These are phyloP conservation scores for Aleiodes testaceus DNA, from an alignment of 2,888 invertebrate genomes.

Conservation along the genomic window DNA sequence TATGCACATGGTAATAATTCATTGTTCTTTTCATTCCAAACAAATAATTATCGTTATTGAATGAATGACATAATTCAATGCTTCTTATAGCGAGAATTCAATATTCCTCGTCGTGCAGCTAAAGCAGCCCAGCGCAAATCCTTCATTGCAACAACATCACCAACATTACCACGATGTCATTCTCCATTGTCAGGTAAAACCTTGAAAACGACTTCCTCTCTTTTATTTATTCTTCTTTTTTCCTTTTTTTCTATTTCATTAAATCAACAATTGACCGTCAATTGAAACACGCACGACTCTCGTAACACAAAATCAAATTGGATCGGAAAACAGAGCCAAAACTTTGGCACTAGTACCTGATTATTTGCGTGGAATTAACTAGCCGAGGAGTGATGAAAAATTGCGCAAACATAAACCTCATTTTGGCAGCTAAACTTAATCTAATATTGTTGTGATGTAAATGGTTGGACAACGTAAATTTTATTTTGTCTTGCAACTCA, in stretches of 20 bases:
- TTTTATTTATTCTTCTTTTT: not conserved
- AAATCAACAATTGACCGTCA: slow-evolving; percentile 29
- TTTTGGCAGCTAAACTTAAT: slow-evolving; percentile 26
- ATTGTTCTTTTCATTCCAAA: not conserved
- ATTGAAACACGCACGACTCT: slow-evolving; percentile 9
- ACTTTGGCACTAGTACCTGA: slow-evolving; percentile 37
- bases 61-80: not conserved
- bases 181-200: slow-evolving; percentile 81
- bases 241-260: slow-evolving; percentile 8
- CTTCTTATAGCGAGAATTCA: slow-evolving; percentile 68
- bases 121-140: slow-evolving; percentile 82
- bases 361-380: slow-evolving; percentile 29
- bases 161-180: slow-evolving; percentile 84
- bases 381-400: slow-evolving; percentile 46
- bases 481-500: slow-evolving; percentile 40
- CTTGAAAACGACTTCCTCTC: slow-evolving; percentile 39
- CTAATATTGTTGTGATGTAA: slow-evolving; percentile 23
- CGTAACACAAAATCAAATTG: slow-evolving; percentile 46
- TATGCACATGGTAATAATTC: slow-evolving; percentile 78
- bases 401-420: slow-evolving; percentile 50
- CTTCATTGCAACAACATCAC: slow-evolving; percentile 84
- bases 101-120: slow-evolving; percentile 75
- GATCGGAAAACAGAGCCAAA: slow-evolving; percentile 43
- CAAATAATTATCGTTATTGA: slow-evolving; percentile 7
- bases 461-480: slow-evolving; percentile 19